Evolutionary conservation across 2,888 invertebrate species (phyloP), one percentile per base, ranked within the genome.

Genomic region (Ectemnius cavifrons): DNA sequence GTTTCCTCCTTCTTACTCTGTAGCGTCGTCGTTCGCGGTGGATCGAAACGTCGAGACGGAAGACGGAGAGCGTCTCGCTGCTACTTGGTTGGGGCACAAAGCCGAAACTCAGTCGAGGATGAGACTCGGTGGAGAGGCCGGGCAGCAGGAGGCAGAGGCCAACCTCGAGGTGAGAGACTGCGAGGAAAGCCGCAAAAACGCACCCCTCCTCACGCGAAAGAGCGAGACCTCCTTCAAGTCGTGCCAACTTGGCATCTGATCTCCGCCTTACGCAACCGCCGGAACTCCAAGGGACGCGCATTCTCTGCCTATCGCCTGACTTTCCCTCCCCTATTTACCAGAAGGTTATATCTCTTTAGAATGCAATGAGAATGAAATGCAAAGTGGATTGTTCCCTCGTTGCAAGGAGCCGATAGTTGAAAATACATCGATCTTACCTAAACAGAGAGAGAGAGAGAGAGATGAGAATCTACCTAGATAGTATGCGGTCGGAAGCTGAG

Each of bases 21-120:
- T n/a, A 16, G 16, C n/a, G 61, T 28, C n/a, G 61, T 28, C 27
- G 16, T 23, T 23, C 58, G 52, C 65, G 52, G 14, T 28, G 71
- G 79, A 83, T 83, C 83, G 82, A 82, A 83, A 71, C 79, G 84
- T 77, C 82, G 82, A 81, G 84, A 76, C 81, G 79, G 62, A 60
- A 73, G 70, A 77, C 64, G 63, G 68, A 66, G 76, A 70, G 71
- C 73, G 77, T 68, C 75, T 74, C 76, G 73, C 71, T 70, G 61
- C 72, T 77, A 69, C 72, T 37, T 37, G 8, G 37, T 37, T 8
- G 37, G 37, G 63, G 69, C 73, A 69, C 79, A 74, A 83, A 76
- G 74, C 75, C 73, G 79, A 77, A 75, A 71, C 67, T 58, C 63
- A 63, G 71, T 49, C 66, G 72, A 70, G 77, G 75, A 75, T 71